These are phyloP conservation scores for Oreohelix idahoensis DNA, from an alignment of 1,140 invertebrate species.

Conservation along the genomic window DNA sequence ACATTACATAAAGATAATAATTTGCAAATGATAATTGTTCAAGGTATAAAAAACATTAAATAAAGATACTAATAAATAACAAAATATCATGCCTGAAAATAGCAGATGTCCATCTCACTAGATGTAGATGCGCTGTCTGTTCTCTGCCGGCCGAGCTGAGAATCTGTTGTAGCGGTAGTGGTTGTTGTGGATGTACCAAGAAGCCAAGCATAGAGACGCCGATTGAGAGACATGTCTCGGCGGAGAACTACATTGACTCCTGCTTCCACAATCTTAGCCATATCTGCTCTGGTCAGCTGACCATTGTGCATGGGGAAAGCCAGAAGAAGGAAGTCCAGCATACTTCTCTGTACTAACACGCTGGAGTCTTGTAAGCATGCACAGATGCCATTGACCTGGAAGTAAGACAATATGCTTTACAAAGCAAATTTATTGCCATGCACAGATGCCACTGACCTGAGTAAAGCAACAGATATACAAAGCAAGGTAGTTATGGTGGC, in stretches of 20 bases:
- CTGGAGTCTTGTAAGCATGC: conserved; percentile 85
- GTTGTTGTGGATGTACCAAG: conserved; percentile 79
- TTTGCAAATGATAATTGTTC: too few relatives aligned
- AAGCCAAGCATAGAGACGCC: conserved; percentile 88
- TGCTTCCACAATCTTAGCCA: conserved; percentile 85
- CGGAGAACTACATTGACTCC: conserved; percentile 87
- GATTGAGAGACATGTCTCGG: conserved; percentile 93
- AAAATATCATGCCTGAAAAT: conserved; percentile 78
- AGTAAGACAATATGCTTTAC: background rate
- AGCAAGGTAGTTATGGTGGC: too few relatives aligned
- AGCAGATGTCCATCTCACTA: conserved; percentile 72
- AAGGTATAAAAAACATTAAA: too few relatives aligned
- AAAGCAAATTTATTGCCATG: background rate
- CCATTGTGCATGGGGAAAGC: conserved; percentile 90
- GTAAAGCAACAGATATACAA: background rate
- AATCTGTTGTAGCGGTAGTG: conserved; percentile 23
- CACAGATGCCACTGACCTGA: background rate
- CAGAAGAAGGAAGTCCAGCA: conserved; percentile 86
- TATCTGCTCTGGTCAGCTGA: conserved; percentile 82
- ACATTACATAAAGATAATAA: too few relatives aligned
- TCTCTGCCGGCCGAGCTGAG: conserved; percentile 38
- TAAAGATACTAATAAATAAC: too few relatives aligned
- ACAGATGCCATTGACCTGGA: conserved; percentile 80
- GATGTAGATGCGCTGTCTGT: conserved; percentile 54
- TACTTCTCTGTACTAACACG: conserved; percentile 89